Conservation (phyloP, 2,888 invertebrate species). For the Sphaerophoria rueppellii region DNA sequence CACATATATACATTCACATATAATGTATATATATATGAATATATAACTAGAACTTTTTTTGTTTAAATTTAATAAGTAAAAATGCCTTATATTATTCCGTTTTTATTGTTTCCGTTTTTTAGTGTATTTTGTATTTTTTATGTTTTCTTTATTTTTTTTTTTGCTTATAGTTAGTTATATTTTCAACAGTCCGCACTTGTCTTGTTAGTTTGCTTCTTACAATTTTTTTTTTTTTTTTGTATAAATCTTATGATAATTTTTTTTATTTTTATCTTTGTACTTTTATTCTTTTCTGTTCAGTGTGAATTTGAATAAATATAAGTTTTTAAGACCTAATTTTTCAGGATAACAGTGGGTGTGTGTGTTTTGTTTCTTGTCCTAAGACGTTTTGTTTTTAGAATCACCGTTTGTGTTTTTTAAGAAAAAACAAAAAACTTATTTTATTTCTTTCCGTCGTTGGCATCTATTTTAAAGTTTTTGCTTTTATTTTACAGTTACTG, state of each 20-base stretch:
- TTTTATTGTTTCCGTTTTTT: slow-evolving; percentile 77
- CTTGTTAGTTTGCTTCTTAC: slow-evolving; percentile 59
- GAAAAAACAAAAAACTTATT: slow-evolving; percentile 54
- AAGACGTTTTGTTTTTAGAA: slow-evolving; percentile 63
- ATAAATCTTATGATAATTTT: slow-evolving; percentile 72
- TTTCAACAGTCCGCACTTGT: slow-evolving; percentile 68
- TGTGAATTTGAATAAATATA: slow-evolving; percentile 71
- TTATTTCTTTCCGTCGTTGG: slow-evolving; percentile 58
- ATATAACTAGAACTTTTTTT: slow-evolving; percentile 66
- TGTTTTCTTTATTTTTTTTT: slow-evolving; percentile 74
- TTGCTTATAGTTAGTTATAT: slow-evolving; percentile 52
- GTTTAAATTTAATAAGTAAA: slow-evolving; percentile 73
- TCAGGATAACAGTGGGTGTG: slow-evolving; percentile 73
- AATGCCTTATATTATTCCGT: slow-evolving; percentile 76
- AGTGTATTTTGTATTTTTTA: slow-evolving; percentile 77
- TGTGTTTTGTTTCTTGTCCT: slow-evolving; percentile 71
- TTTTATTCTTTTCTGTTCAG: slow-evolving; percentile 74
- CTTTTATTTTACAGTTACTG: slow-evolving; percentile 30
- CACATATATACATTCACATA: slow-evolving; percentile 76
- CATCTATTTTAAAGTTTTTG: slow-evolving; percentile 42
- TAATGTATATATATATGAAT: slow-evolving; percentile 73
- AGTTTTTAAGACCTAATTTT: slow-evolving; percentile 67
- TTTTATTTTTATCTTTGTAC: slow-evolving; percentile 69
- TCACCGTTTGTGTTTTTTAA: slow-evolving; percentile 61
- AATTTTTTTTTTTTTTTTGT: slow-evolving; percentile 57